phyloP scores from a whole-genome alignment of 1,140 invertebrate species.

The Dendroctonus valens region DNA sequence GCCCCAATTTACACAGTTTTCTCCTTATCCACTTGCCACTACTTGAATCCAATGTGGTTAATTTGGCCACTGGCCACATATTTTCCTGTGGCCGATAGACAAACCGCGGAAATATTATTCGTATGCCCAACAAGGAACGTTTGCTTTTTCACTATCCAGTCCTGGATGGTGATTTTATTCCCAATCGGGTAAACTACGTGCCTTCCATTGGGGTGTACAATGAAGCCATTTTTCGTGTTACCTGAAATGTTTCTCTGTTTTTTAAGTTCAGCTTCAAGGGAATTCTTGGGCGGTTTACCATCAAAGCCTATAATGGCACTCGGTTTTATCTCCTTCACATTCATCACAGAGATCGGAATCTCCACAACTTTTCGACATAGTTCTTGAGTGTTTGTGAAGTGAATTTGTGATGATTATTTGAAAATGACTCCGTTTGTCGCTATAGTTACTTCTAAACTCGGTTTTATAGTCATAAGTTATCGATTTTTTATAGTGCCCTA shows the following conservation, averaged over 20 bases:
- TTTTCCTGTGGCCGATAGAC: conserved; percentile 70
- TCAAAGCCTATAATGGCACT: conserved; percentile 72
- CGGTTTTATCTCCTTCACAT: conserved; percentile 60
- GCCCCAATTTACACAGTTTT: too few species aligned
- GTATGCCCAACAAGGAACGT: conserved; percentile 79
- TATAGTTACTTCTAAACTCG: too few species aligned
- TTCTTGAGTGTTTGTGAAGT: not conserved
- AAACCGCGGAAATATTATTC: conserved; percentile 78
- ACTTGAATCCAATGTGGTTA: conserved; percentile 88
- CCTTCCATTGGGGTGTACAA: conserved; percentile 73
- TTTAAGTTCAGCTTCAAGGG: not conserved
- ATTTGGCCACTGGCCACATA: conserved; percentile 86
- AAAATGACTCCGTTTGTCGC: too few species aligned
- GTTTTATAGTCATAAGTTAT: too few species aligned
- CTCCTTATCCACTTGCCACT: conserved; percentile 6
- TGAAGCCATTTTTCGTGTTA: conserved; percentile 65
- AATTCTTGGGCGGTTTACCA: conserved; percentile 57
- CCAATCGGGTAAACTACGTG: conserved; percentile 83
- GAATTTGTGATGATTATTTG: too few species aligned
- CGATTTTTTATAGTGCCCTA: too few species aligned
- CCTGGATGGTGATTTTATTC: conserved; percentile 77
- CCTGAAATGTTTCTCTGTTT: conserved; percentile 52
- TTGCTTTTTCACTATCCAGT: conserved; percentile 70
- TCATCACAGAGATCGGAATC: conserved; percentile 30
- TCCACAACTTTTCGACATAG: conserved; percentile 26